Evolutionary conservation across 2,888 invertebrate species (phyloP).

Genomic region (Calameuta idolon): DNA sequence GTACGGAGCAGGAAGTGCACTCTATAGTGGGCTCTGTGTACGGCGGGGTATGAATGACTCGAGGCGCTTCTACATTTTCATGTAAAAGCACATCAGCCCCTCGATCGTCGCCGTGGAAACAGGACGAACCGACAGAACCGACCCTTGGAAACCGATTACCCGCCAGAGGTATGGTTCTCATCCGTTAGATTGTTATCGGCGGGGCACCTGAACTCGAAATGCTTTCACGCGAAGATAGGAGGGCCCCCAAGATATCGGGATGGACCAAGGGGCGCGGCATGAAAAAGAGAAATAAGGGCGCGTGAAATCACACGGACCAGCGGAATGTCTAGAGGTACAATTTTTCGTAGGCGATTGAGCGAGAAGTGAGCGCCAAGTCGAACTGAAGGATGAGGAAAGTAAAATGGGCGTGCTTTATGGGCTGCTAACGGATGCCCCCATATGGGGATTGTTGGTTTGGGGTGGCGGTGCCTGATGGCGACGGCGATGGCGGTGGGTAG

Average conservation of each 20-base stretch:
- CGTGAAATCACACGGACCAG: not conserved
- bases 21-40: not conserved
- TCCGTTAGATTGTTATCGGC: not conserved
- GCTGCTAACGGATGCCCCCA: slow-evolving; percentile 3
- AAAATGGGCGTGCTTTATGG: slow-evolving; percentile 3
- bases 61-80: not conserved
- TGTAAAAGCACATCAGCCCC: not conserved
- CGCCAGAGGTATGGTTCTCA: not conserved
- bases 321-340: not conserved
- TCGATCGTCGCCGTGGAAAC: not conserved
- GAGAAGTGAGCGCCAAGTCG: not conserved
- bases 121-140: not conserved
- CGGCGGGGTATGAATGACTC: not conserved
- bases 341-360: slow-evolving; percentile 2
- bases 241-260: not conserved
- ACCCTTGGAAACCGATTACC: not conserved
- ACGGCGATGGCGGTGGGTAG: too few relatives aligned
- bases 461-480: not conserved
- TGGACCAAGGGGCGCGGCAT: not conserved
- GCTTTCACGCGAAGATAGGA: not conserved
- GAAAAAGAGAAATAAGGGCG: not conserved
- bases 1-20: not conserved
- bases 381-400: not conserved
- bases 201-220: not conserved
- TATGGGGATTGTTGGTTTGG: slow-evolving; percentile 1